Percentiles rank a stretch among this genome's conserved stretches.
Conservation (phyloP, 1,140 invertebrate species). For the Lordiphosa stackelbergi region DNA sequence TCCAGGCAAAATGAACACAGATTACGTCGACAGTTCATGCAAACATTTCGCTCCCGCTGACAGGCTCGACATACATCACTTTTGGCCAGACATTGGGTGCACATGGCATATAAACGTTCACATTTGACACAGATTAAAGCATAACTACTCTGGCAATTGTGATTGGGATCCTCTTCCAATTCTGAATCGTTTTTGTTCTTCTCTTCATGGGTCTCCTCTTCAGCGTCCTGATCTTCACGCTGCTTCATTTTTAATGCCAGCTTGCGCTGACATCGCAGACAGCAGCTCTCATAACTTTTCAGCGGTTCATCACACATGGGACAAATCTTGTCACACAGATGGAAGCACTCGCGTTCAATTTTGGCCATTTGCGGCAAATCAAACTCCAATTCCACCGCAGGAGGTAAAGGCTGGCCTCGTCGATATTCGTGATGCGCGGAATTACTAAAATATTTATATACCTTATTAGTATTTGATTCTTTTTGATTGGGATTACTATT, state of each 20-base stretch:
- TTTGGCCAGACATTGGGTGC: conserved; percentile 57
- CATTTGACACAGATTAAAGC: conserved; percentile 67
- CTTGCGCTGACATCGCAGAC: conserved; percentile 64
- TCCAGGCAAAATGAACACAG: conserved; percentile 69
- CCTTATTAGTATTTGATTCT: conserved; percentile 45
- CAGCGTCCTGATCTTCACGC: conserved; percentile 5
- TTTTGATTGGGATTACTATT: conserved; percentile 19
- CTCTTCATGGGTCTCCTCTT: not conserved
- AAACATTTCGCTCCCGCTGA: conserved; percentile 66
- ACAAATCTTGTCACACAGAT: conserved; percentile 72
- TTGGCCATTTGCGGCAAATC: conserved; percentile 56
- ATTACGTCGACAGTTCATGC: conserved; percentile 64
- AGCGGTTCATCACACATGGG: conserved; percentile 68
- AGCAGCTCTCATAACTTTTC: conserved; percentile 67
- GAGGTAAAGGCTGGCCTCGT: conserved; percentile 53
- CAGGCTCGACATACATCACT: conserved; percentile 61
- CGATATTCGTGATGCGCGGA: conserved; percentile 64
- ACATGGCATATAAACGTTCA: conserved; percentile 63
- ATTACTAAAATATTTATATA: conserved; percentile 74
- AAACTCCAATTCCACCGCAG: conserved; percentile 56
- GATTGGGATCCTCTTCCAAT: conserved; percentile 17
- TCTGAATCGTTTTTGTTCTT: conserved; percentile 3
- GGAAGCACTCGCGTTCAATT: conserved; percentile 70
- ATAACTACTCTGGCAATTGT: conserved; percentile 51
- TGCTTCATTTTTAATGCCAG: conserved; percentile 56